phyloP scores from a whole-genome alignment of 2,113 vertebrate genomes.

The Python bivittatus region DNA sequence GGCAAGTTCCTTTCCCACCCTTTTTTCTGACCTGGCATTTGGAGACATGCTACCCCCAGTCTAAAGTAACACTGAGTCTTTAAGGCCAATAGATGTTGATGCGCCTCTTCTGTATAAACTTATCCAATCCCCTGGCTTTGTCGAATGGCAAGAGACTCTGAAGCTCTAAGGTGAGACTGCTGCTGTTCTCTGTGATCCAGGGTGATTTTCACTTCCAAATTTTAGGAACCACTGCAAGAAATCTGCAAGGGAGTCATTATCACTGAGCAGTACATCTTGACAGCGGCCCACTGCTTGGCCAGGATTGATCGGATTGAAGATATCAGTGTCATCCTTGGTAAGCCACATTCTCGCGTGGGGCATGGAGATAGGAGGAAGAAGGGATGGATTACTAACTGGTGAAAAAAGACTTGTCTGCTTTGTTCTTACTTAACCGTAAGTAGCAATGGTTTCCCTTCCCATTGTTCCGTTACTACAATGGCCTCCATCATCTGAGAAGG shows the following conservation, averaged over 20 bases:
- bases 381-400: background rate
- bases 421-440: background rate
- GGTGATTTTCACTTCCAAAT: background rate
- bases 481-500: background rate
- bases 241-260: conserved; percentile 80
- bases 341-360: background rate
- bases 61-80: too few relatives aligned
- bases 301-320: conserved; percentile 41
- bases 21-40: too few relatives aligned
- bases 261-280: conserved; percentile 79
- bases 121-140: too few relatives aligned
- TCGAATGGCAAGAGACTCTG: background rate
- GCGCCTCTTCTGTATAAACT: too few relatives aligned
- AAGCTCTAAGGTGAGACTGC: background rate
- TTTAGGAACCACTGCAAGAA: background rate
- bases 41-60: too few relatives aligned
- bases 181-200: background rate
- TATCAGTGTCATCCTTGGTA: conserved; percentile 59
- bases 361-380: background rate
- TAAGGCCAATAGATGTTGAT: too few relatives aligned
- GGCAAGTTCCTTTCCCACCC: too few relatives aligned
- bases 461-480: background rate
- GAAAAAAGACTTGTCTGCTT: background rate
- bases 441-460: background rate
- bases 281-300: conserved; percentile 84